Evolutionary conservation across 2,797 vertebrate species (phyloP).

Genomic region (Hoplostethus mediterraneus): DNA sequence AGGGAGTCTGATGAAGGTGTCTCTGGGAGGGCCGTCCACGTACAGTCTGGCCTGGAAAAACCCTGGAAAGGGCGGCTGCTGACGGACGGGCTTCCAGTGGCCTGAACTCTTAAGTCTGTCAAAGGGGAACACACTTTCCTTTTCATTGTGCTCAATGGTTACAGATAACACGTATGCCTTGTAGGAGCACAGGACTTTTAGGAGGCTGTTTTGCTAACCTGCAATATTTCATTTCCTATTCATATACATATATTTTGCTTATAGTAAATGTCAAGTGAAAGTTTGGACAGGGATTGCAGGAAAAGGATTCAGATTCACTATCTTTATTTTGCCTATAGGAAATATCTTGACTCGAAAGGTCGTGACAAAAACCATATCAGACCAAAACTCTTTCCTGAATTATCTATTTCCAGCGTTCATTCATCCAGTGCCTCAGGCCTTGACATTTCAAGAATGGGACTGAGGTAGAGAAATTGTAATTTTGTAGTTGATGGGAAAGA

Average conservation of each 20-base stretch:
- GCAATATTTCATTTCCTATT: conserved; percentile 20
- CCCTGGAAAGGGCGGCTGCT: conserved; percentile 82
- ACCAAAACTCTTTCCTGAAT: background rate
- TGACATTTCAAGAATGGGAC: conserved; percentile 47
- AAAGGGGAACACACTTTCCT: conserved; percentile 21
- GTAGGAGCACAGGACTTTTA: conserved; percentile 19
- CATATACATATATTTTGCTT: conserved; percentile 1
- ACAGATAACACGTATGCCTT: background rate
- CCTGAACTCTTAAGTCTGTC: conserved; percentile 74
- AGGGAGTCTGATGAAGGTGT: conserved; percentile 92
- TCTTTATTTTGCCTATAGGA: conserved; percentile 26
- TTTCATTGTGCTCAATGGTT: background rate
- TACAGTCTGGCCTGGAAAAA: conserved; percentile 87
- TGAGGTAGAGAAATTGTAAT: conserved; percentile 9
- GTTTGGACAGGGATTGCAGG: background rate
- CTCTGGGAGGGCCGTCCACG: conserved; percentile 80
- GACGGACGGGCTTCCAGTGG: conserved; percentile 80
- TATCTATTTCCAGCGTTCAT: conserved; percentile 12
- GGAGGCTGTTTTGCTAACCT: conserved; percentile 4
- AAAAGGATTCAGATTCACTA: conserved; percentile 27
- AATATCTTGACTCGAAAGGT: conserved; percentile 48
- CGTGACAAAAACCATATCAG: conserved; percentile 10
- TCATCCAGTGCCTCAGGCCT: conserved; percentile 27
- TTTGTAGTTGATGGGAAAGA: background rate
- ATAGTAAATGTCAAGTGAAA: conserved; percentile 47